Evolutionary conservation across 2,113 vertebrate genomes (phyloP).

Genomic region (Eptesicus fuscus): DNA sequence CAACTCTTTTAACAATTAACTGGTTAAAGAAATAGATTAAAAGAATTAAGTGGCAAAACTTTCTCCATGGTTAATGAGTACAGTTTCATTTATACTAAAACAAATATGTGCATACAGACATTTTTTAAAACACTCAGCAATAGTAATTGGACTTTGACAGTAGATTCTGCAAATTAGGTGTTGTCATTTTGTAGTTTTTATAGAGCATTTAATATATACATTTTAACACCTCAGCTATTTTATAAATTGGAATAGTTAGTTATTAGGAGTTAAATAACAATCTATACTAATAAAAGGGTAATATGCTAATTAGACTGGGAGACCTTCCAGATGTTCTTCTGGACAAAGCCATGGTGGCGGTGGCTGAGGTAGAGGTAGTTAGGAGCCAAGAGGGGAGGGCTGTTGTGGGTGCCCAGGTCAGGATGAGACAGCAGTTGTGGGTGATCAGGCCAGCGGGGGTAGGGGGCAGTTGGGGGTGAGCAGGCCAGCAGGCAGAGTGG

Average conservation of each 20-base stretch:
- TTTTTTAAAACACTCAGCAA: not conserved
- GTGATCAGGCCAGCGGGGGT: no score
- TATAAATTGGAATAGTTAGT: not conserved
- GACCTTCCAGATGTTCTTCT: no score
- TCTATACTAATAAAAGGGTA: not conserved
- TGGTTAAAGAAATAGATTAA: slow-evolving; percentile 27
- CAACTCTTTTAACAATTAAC: slow-evolving; percentile 5
- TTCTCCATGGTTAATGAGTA: not conserved
- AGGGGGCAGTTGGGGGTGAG: no score
- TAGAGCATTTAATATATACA: not conserved
- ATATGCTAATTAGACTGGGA: no score
- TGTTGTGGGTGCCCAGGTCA: no score
- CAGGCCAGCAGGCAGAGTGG: no score
- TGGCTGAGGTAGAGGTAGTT: no score
- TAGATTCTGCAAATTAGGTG: not conserved
- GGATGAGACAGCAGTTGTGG: no score
- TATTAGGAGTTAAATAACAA: not conserved
- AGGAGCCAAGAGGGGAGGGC: no score
- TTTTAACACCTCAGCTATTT: not conserved
- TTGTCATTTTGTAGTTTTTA: slow-evolving; percentile 9
- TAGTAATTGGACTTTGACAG: not conserved
- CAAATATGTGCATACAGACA: not conserved
- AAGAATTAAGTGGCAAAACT: not conserved
- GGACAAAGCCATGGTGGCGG: no score
- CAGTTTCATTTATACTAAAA: not conserved